A percentile compares a stretch with the other conserved stretches of the same genome.
Conservation (phyloP, 2,888 invertebrate genomes). For the Thymelicus lineola region DNA sequence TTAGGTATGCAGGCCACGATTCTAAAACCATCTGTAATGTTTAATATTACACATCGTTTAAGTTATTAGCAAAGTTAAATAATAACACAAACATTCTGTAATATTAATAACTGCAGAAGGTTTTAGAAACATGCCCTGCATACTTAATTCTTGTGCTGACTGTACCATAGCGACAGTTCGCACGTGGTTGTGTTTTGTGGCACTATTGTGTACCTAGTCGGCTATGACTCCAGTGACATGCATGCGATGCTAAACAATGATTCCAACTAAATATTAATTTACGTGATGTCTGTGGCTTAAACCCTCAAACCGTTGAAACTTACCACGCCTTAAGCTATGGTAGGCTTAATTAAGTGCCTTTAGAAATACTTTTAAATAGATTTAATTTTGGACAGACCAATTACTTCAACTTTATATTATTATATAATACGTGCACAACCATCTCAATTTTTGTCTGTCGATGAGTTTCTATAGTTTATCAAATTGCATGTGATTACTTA, state of each 20-base stretch:
- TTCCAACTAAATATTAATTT: constrained; percentile 53
- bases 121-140: too few relatives aligned
- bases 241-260: constrained; percentile 72
- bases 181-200: constrained; percentile 56
- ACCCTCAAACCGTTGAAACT: constrained; percentile 40
- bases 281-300: constrained; percentile 43
- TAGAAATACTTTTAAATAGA: constrained; percentile 40
- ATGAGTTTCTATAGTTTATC: constrained; percentile 34
- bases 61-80: too few relatives aligned
- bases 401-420: constrained; percentile 66
- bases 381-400: constrained; percentile 75
- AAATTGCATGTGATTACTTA: constrained; percentile 2
- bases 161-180: constrained; percentile 67
- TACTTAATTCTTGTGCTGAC: too few relatives aligned
- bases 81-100: too few relatives aligned
- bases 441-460: constrained; percentile 66
- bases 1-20: too few relatives aligned
- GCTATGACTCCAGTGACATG: constrained; percentile 70
- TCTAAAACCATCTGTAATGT: too few relatives aligned
- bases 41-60: too few relatives aligned
- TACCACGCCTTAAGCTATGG: constrained; percentile 13
- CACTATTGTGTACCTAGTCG: constrained; percentile 72
- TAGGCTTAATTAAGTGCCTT: constrained; percentile 25
- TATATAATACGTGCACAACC: constrained; percentile 80
- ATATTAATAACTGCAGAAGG: too few relatives aligned